phyloP scores from a whole-genome alignment of 1,140 invertebrate genomes.

The Penaeus vannamei region DNA sequence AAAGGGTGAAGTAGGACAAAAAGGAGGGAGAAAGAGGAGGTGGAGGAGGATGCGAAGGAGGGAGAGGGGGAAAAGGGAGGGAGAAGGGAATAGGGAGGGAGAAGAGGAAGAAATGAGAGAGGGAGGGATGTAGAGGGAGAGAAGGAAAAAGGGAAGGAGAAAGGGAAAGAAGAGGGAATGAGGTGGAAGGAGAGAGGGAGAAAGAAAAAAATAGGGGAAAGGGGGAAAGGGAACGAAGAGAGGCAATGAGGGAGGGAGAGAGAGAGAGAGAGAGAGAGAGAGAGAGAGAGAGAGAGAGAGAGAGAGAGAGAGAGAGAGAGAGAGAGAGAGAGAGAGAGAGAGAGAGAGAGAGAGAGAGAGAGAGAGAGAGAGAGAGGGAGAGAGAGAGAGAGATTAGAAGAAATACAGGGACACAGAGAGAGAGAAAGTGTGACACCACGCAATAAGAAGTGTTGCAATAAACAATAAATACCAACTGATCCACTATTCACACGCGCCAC shows the following conservation, averaged over 20 bases:
- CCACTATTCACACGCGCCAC: no score
- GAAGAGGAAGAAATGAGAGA: no score
- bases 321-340: conserved; percentile 18
- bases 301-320: conserved; percentile 2
- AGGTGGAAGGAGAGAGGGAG: neutral
- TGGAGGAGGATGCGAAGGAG: no score
- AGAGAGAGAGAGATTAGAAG: neutral
- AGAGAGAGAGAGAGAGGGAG: neutral
- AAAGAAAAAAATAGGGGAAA: neutral
- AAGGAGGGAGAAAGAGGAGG: no score
- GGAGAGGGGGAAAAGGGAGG: neutral
- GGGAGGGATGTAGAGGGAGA: no score
- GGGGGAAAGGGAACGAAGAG: neutral
- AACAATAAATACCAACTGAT: no score
- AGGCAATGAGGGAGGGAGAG: neutral
- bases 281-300: conserved; percentile 13
- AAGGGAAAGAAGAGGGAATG: neutral
- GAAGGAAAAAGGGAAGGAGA: neutral
- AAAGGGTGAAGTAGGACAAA: no score
- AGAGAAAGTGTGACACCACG: neutral
- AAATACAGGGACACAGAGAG: neutral
- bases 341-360: neutral
- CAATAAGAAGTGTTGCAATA: no score
- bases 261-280: no score
- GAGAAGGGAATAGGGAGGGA: neutral